These are phyloP conservation scores for Ennomos erosarius DNA, from an alignment of 2,888 invertebrate genomes.

Conservation along the genomic window DNA sequence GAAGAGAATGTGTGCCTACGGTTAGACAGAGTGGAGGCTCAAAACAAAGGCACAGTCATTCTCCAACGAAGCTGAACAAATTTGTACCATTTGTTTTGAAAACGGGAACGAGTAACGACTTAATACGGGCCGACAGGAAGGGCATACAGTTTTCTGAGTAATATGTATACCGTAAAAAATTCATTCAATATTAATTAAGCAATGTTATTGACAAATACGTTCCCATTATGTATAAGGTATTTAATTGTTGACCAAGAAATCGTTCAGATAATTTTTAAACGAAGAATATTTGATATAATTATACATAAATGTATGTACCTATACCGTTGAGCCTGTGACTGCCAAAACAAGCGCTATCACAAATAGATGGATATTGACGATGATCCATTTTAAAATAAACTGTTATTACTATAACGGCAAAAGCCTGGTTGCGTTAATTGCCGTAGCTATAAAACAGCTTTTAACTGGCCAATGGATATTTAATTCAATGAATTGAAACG, in stretches of 20 bases:
- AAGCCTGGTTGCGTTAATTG: slow-evolving; percentile 21
- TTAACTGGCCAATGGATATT: slow-evolving; percentile 27
- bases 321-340: too few species aligned
- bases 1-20: slow-evolving; percentile 48
- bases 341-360: too few species aligned
- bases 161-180: slow-evolving; percentile 29
- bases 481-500: slow-evolving; percentile 26
- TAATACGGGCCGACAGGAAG: slow-evolving; percentile 52
- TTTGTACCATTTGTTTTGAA: slow-evolving; percentile 68
- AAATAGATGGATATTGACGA: neutral
- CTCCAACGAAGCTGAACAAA: slow-evolving; percentile 66
- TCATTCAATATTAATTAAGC: slow-evolving; percentile 30
- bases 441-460: slow-evolving; percentile 23
- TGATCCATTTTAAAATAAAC: slow-evolving; percentile 24
- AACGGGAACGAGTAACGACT: slow-evolving; percentile 55
- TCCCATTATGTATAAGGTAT: slow-evolving; percentile 9
- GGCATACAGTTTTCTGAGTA: slow-evolving; percentile 29
- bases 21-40: slow-evolving; percentile 59
- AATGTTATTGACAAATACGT: slow-evolving; percentile 23
- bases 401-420: slow-evolving; percentile 20
- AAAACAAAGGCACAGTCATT: slow-evolving; percentile 56
- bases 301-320: too few species aligned
- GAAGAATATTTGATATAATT: too few species aligned
- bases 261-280: neutral
- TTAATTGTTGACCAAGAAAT: slow-evolving; percentile 4